phyloP scores from a whole-genome alignment of 1,140 invertebrate species.

The Diachasma alloeum region DNA sequence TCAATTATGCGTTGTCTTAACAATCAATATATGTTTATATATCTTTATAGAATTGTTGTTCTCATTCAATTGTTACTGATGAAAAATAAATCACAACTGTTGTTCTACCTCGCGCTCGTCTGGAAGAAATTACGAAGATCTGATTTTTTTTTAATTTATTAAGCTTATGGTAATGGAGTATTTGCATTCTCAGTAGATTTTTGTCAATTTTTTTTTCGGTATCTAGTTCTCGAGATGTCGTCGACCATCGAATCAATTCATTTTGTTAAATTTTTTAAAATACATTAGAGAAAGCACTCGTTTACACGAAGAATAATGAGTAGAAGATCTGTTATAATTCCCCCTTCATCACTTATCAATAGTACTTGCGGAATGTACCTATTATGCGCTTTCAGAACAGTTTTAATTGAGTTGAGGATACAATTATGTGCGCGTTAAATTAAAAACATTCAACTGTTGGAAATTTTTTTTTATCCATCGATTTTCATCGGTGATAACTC shows the following conservation, averaged over 20 bases:
- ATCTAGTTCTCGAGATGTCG: neutral
- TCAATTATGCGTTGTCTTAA: constrained; percentile 17
- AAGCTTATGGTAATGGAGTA: neutral
- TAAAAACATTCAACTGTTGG: too few relatives aligned
- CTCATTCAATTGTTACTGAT: constrained; percentile 46
- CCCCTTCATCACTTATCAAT: constrained; percentile 5
- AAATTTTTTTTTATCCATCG: too few relatives aligned
- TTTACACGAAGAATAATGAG: neutral
- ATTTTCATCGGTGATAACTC: too few relatives aligned
- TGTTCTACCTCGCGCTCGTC: constrained; percentile 6
- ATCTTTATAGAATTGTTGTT: constrained; percentile 30
- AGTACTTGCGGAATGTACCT: constrained; percentile 27
- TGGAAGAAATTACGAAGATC: constrained; percentile 9
- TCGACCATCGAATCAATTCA: neutral
- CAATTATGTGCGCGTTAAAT: neutral
- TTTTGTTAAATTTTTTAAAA: neutral
- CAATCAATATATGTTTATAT: constrained; percentile 32
- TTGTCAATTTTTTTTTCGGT: too few relatives aligned
- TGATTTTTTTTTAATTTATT: neutral
- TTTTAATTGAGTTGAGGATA: neutral
- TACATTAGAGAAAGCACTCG: neutral
- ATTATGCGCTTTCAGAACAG: constrained; percentile 6
- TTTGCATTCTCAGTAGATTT: neutral
- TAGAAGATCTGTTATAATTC: constrained; percentile 1
- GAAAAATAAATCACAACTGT: constrained; percentile 57